Percentiles rank a stretch among this genome's conserved stretches.
These are phyloP conservation scores for Drosophila mettleri DNA, from an alignment of 2,888 invertebrate species.

Conservation along the genomic window DNA sequence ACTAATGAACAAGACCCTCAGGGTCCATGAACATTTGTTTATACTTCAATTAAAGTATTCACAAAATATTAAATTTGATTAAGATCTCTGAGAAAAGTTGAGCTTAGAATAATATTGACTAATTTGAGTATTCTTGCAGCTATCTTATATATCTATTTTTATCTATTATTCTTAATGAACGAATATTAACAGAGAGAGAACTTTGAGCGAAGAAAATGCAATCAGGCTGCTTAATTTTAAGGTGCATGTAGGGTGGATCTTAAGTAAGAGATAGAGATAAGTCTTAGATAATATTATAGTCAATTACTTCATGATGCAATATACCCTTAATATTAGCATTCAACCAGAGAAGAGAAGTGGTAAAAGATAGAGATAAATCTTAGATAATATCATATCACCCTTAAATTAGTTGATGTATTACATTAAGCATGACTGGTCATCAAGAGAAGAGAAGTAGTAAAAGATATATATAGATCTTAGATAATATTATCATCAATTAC, in stretches of 20 bases:
- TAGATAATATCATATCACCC: too few species aligned
- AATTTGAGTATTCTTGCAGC: too few species aligned
- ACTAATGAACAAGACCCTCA: conserved; percentile 1
- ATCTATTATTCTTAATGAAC: too few species aligned
- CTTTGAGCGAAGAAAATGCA: neutral
- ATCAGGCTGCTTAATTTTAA: neutral
- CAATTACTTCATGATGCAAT: too few species aligned
- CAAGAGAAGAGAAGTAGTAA: too few species aligned
- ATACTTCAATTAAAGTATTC: neutral
- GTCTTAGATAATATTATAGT: neutral
- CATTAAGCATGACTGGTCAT: too few species aligned
- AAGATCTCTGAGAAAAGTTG: neutral
- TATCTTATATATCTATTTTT: neutral
- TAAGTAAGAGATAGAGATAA: neutral
- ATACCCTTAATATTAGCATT: too few species aligned
- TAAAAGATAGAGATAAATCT: too few species aligned
- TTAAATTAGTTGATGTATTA: too few species aligned
- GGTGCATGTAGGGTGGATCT: neutral
- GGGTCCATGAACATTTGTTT: neutral
- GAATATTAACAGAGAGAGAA: too few species aligned
- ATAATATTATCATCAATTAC: neutral
- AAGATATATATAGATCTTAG: too few species aligned
- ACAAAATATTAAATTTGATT: neutral
- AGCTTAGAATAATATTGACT: neutral
- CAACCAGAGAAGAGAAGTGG: too few species aligned